Percentiles rank a stretch among this genome's conserved stretches.
Evolutionary conservation across 64 coral and sea anemone genomes (phyloP).

Genomic region (Anthopleura sola): DNA sequence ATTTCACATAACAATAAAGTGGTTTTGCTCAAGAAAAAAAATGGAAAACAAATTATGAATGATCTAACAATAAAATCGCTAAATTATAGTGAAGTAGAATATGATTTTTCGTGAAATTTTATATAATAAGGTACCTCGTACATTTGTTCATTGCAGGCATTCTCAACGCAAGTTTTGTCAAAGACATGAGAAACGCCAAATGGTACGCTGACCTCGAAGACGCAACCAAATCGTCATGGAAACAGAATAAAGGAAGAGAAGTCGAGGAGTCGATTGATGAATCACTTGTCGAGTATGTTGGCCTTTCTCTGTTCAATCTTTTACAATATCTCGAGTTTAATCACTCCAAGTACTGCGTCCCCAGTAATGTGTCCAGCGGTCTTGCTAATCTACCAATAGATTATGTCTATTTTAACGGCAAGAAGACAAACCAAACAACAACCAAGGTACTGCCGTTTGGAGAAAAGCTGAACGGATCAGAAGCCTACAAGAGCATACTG

Average conservation of each 20-base stretch:
- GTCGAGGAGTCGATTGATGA: slow-evolving; percentile 51
- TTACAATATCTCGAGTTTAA: slow-evolving; percentile 68
- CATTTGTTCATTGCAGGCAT: slow-evolving; percentile 14
- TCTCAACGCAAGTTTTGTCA: slow-evolving; percentile 27
- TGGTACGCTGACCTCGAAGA: slow-evolving; percentile 35
- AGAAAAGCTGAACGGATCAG: slow-evolving; percentile 58
- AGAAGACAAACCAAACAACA: slow-evolving; percentile 49
- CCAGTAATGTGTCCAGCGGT: slow-evolving; percentile 89
- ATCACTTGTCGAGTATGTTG: slow-evolving; percentile 70
- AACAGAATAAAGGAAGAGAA: slow-evolving; percentile 26
- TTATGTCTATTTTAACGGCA: slow-evolving; percentile 71
- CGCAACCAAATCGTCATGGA: slow-evolving; percentile 32
- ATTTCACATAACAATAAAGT: too few relatives aligned
- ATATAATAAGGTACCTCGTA: too few relatives aligned
- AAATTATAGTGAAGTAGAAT: too few relatives aligned
- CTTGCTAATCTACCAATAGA: slow-evolving; percentile 69
- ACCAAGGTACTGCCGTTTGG: slow-evolving; percentile 55
- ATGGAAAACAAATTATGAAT: too few relatives aligned
- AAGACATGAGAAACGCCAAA: slow-evolving; percentile 40
- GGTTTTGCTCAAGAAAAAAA: too few relatives aligned
- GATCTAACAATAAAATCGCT: too few relatives aligned
- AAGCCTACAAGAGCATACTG: slow-evolving; percentile 85
- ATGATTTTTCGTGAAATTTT: too few relatives aligned
- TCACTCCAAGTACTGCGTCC: slow-evolving; percentile 79
- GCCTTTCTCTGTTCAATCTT: slow-evolving; percentile 66